Conservation (phyloP, 2,888 invertebrate species). For the Nemotelus pantherinus region DNA sequence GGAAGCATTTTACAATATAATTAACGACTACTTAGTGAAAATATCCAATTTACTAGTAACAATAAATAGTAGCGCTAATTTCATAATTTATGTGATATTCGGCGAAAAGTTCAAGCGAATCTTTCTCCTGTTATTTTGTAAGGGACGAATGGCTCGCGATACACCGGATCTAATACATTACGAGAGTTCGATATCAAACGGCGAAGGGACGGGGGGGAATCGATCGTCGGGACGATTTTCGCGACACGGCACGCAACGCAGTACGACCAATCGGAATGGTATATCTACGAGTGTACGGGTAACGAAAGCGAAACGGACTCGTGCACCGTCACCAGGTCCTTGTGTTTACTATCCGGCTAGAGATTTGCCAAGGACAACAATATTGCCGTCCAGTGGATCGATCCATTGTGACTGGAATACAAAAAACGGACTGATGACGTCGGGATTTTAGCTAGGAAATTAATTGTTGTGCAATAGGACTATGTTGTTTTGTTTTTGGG, state of each 20-base stretch:
- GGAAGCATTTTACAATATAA: conserved; percentile 78
- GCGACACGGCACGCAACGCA: conserved; percentile 66
- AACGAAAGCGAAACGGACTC: conserved; percentile 61
- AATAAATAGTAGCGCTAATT: conserved; percentile 97
- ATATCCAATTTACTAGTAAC: conserved; percentile 92
- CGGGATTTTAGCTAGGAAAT: conserved; percentile 58
- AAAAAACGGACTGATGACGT: conserved; percentile 63
- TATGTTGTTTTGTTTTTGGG: neutral
- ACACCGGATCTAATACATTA: conserved; percentile 81
- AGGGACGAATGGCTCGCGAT: conserved; percentile 71
- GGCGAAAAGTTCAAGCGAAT: conserved; percentile 95
- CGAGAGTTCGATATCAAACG: conserved; percentile 83
- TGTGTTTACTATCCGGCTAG: conserved; percentile 66
- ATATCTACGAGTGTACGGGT: conserved; percentile 60
- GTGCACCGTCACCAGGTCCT: conserved; percentile 65
- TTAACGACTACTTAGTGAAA: conserved; percentile 78
- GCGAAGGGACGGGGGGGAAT: conserved; percentile 74
- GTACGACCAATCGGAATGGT: conserved; percentile 57
- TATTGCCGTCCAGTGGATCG: conserved; percentile 56
- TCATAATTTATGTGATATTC: conserved; percentile 97
- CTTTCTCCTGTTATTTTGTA: conserved; percentile 83
- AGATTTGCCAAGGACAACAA: conserved; percentile 60
- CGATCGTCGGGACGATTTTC: conserved; percentile 70
- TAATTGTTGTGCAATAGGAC: neutral
- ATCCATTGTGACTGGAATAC: conserved; percentile 62